Evolutionary conservation across 2,113 vertebrate genomes (phyloP).

Genomic region (Mirounga angustirostris): DNA sequence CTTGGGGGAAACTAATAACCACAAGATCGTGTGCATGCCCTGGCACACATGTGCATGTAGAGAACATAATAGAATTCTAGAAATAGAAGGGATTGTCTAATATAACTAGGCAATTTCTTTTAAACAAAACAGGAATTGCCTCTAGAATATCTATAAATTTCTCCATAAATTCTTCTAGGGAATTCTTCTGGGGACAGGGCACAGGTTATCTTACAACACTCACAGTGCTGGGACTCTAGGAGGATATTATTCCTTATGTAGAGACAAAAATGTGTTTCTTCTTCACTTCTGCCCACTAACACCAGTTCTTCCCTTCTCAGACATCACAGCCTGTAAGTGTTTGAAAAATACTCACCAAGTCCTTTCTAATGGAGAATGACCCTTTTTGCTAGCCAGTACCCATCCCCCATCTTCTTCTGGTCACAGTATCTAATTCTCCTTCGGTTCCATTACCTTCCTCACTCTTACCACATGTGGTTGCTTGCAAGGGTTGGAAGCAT

Average conservation of each 20-base stretch:
- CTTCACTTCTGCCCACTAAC: background rate
- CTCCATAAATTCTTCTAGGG: background rate
- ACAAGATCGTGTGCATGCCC: background rate
- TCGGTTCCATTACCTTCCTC: background rate
- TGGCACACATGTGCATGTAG: background rate
- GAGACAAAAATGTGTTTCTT: background rate
- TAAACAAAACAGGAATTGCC: background rate
- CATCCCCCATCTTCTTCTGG: background rate
- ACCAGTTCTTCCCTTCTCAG: background rate
- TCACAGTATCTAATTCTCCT: background rate
- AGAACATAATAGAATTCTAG: background rate
- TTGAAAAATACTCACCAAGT: background rate
- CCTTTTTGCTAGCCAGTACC: background rate
- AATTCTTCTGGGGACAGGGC: background rate
- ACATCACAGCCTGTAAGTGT: background rate
- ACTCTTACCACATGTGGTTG: background rate
- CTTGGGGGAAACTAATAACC: constrained; percentile 30
- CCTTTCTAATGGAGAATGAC: background rate
- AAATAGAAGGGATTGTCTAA: background rate
- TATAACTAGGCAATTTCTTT: background rate
- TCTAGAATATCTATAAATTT: background rate
- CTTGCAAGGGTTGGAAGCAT: background rate
- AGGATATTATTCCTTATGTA: background rate
- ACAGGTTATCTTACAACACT: background rate
- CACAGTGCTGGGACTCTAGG: background rate